Conservation (phyloP, 2,113 vertebrate genomes). For the Arenaria interpres region DNA sequence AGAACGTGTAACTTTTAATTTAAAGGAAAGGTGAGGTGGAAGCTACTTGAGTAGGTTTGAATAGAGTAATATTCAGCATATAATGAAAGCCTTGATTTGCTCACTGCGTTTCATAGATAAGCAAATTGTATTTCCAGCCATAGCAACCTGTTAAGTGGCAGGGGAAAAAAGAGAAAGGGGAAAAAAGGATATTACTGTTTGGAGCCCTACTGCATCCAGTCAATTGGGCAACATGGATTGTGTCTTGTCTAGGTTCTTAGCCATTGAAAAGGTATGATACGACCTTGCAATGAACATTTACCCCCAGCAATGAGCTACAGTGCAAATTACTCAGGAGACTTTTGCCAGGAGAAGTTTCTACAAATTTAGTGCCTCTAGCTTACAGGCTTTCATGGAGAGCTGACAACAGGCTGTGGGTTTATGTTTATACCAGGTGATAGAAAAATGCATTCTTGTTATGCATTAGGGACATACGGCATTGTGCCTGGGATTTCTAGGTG, state of each 20-base stretch:
- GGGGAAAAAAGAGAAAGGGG: not conserved
- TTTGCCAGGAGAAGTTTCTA: not conserved
- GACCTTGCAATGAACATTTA: not conserved
- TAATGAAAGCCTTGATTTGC: slow-evolving; percentile 39
- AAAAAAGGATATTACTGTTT: not conserved
- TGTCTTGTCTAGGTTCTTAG: not conserved
- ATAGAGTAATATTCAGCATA: slow-evolving; percentile 6
- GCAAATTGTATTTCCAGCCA: slow-evolving; percentile 49
- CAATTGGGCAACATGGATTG: not conserved
- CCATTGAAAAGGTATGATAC: accelerated
- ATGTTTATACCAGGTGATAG: not conserved
- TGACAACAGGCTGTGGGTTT: not conserved
- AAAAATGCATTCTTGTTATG: not conserved
- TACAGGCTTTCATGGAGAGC: not conserved
- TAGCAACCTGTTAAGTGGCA: not conserved
- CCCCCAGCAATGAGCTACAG: not conserved
- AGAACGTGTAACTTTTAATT: slow-evolving; percentile 42
- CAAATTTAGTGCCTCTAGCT: not conserved
- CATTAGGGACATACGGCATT: not conserved
- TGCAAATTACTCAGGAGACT: not conserved
- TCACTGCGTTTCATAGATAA: slow-evolving; percentile 48
- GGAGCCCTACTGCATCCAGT: not conserved
- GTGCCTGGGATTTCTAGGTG: not conserved
- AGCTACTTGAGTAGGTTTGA: slow-evolving; percentile 26
- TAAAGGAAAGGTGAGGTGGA: slow-evolving; percentile 27